Evolutionary conservation across 1,140 invertebrate genomes (phyloP).

Genomic region (Varroa destructor): DNA sequence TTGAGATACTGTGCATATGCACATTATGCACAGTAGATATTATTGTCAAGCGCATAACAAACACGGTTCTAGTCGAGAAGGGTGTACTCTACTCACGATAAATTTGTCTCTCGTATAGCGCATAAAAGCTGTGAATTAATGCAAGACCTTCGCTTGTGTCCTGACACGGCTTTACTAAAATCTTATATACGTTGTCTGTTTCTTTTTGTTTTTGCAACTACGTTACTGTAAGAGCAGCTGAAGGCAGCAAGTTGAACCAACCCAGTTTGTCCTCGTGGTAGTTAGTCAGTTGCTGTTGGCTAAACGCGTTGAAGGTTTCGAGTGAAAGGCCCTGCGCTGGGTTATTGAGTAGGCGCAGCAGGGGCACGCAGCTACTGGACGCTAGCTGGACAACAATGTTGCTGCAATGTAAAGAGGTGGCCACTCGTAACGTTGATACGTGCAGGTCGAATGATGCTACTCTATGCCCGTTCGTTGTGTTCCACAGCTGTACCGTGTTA

Average conservation of each 20-base stretch:
- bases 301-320: conserved; percentile 31
- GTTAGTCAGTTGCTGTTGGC: conserved; percentile 2
- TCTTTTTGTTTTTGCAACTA: too few relatives aligned
- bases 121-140: too few relatives aligned
- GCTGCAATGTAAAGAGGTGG: conserved; percentile 33
- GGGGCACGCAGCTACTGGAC: conserved; percentile 34
- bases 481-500: conserved; percentile 61
- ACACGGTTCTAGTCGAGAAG: too few relatives aligned
- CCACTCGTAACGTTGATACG: conserved; percentile 32
- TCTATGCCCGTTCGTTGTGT: conserved; percentile 32
- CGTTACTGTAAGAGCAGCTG: too few relatives aligned
- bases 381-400: conserved; percentile 35
- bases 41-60: too few relatives aligned
- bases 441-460: conserved; percentile 36
- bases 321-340: conserved; percentile 34
- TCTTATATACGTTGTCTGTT: too few relatives aligned
- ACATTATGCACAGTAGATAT: too few relatives aligned
- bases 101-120: too few relatives aligned
- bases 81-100: too few relatives aligned
- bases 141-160: too few relatives aligned
- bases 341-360: conserved; percentile 36
- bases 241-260: not conserved
- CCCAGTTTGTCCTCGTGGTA: conserved; percentile 23
- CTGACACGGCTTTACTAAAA: too few relatives aligned
- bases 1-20: too few relatives aligned